A percentile compares a stretch with the other conserved stretches of the same genome.
Conservation (phyloP, 2,113 vertebrate genomes). For the Loxodonta africana region DNA sequence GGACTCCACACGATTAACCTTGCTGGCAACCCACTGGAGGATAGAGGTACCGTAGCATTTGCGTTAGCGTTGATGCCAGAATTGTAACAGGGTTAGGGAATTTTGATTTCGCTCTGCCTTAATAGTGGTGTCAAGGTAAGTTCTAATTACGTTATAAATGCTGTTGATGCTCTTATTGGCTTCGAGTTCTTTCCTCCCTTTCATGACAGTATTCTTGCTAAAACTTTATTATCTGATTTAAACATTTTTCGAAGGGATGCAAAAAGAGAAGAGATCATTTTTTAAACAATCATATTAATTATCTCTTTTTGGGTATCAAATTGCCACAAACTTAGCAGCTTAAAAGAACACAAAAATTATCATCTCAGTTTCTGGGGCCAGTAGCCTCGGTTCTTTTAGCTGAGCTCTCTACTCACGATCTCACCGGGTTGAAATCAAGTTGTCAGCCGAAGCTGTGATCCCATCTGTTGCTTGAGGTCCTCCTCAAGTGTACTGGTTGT, state of each 20-base stretch:
- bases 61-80: not conserved
- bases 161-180: constrained; percentile 6
- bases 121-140: constrained; percentile 12
- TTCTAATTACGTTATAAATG: constrained; percentile 54
- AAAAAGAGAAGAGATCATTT: not conserved
- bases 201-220: not conserved
- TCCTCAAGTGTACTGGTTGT: not conserved
- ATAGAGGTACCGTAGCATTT: constrained; percentile 91
- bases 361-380: not conserved
- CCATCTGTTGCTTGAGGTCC: not conserved
- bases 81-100: constrained; percentile 37
- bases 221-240: not conserved
- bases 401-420: not conserved
- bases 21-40: constrained; percentile 97
- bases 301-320: not conserved
- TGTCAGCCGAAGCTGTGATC: not conserved
- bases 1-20: constrained; percentile 97
- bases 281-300: not conserved
- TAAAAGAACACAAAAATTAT: not conserved
- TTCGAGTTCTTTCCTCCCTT: constrained; percentile 47
- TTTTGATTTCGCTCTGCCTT: not conserved
- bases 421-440: not conserved
- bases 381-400: not conserved
- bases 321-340: not conserved
- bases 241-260: not conserved